Evolutionary conservation across 2,888 invertebrate species (phyloP).

Genomic region (Ischnus inquisitorius): DNA sequence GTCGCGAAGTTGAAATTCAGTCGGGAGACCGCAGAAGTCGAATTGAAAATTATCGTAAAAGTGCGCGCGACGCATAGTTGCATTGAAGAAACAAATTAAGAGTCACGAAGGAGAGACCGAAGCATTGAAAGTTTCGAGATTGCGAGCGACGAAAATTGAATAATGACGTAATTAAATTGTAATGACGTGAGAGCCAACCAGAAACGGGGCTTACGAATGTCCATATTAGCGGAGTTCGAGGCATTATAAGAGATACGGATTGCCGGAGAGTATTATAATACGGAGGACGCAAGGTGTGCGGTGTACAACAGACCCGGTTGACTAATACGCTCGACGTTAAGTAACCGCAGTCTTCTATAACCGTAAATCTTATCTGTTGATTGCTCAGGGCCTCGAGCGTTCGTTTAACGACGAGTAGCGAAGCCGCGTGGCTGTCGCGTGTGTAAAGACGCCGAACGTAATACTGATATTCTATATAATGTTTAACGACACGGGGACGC

Average conservation of each 20-base stretch:
- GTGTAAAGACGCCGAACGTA: slow-evolving; percentile 4
- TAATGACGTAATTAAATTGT: slow-evolving; percentile 39
- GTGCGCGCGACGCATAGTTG: background rate
- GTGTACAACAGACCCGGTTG: slow-evolving; percentile 11
- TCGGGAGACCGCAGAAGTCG: slow-evolving; percentile 4
- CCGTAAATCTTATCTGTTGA: slow-evolving; percentile 64
- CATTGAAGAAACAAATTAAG: background rate
- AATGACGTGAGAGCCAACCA: slow-evolving; percentile 11
- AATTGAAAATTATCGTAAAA: slow-evolving; percentile 17
- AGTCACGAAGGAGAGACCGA: background rate
- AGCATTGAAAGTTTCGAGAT: slow-evolving; percentile 5
- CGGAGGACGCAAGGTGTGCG: slow-evolving; percentile 16
- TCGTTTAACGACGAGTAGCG: slow-evolving; percentile 24
- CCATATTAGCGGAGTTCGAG: slow-evolving; percentile 39
- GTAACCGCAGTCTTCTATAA: slow-evolving; percentile 52
- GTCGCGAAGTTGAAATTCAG: background rate
- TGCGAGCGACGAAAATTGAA: slow-evolving; percentile 16
- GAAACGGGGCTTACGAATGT: slow-evolving; percentile 32
- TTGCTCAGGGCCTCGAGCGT: slow-evolving; percentile 46
- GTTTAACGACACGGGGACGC: background rate
- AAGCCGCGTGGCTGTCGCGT: background rate
- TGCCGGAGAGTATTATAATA: slow-evolving; percentile 28
- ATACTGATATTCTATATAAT: background rate
- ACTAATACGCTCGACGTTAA: slow-evolving; percentile 53
- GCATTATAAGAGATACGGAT: slow-evolving; percentile 20